These are phyloP conservation scores for Halcyon badia DNA, from an alignment of 2,797 vertebrate genomes.

Conservation along the genomic window DNA sequence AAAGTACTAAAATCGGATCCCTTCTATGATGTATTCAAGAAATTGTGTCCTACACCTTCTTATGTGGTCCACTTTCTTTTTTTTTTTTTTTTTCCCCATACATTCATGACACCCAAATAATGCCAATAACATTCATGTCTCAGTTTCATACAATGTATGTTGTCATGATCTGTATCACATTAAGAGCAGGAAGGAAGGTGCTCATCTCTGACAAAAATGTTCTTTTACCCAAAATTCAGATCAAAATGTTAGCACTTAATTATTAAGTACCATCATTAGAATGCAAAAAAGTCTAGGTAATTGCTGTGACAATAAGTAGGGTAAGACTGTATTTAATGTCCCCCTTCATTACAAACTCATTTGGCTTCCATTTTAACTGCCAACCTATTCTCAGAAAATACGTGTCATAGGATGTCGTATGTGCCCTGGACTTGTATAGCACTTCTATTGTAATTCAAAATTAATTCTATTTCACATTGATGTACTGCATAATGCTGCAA, in stretches of 20 bases:
- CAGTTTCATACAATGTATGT: neutral
- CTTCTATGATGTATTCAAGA: neutral
- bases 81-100: neutral
- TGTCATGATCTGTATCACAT: neutral
- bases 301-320: conserved; percentile 15
- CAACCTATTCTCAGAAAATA: neutral
- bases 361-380: conserved; percentile 50
- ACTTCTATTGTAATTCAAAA: conserved; percentile 50
- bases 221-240: conserved; percentile 17
- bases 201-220: neutral
- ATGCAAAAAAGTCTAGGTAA: conserved; percentile 36
- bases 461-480: conserved; percentile 68
- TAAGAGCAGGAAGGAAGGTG: neutral
- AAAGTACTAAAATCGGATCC: neutral
- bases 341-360: conserved; percentile 50
- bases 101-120: neutral
- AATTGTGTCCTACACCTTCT: neutral
- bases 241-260: neutral
- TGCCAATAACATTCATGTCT: neutral
- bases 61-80: neutral
- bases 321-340: conserved; percentile 26
- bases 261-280: neutral
- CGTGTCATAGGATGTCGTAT: conserved; percentile 15
- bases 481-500: neutral
- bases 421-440: neutral